These are phyloP conservation scores for Scaptodrosophila latifasciaeformis DNA, from an alignment of 2,888 invertebrate species.

Conservation along the genomic window DNA sequence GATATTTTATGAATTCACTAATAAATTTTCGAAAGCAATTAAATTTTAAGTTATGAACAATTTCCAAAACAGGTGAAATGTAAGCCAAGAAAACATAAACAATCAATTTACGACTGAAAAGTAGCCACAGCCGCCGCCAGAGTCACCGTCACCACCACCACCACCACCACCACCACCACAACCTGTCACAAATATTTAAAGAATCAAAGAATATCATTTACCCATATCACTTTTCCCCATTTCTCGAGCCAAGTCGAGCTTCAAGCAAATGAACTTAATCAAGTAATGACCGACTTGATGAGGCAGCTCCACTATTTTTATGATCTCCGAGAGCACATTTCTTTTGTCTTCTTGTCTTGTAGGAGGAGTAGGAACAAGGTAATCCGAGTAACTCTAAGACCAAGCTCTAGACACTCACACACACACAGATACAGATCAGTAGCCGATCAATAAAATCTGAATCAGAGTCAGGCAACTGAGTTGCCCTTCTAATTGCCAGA, in stretches of 20 bases:
- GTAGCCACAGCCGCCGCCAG: constrained; percentile 19
- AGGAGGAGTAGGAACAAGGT: constrained; percentile 24
- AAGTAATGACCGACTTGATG: constrained; percentile 62
- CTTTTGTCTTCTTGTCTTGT: no score
- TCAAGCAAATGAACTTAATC: constrained; percentile 61
- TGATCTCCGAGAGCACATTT: neutral
- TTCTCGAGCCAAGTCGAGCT: constrained; percentile 18
- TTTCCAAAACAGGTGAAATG: constrained; percentile 48
- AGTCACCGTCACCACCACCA: neutral
- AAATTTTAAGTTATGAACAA: constrained; percentile 45
- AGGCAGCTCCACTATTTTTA: constrained; percentile 45
- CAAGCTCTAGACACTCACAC: neutral
- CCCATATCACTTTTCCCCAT: constrained; percentile 45
- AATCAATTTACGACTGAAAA: constrained; percentile 35
- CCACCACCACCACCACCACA: no score
- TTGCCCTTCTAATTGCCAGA: constrained; percentile 56
- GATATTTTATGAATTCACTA: neutral
- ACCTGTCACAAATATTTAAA: constrained; percentile 38
- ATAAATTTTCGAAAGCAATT: constrained; percentile 33
- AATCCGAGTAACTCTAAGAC: constrained; percentile 48
- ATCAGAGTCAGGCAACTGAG: constrained; percentile 17
- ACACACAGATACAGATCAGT: constrained; percentile 58
- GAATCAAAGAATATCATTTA: constrained; percentile 30
- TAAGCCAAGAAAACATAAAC: constrained; percentile 36
- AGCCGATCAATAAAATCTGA: constrained; percentile 57